Conservation (phyloP, 37 sponge, comb jelly and placozoan species). For the Mnemiopsis leidyi region DNA sequence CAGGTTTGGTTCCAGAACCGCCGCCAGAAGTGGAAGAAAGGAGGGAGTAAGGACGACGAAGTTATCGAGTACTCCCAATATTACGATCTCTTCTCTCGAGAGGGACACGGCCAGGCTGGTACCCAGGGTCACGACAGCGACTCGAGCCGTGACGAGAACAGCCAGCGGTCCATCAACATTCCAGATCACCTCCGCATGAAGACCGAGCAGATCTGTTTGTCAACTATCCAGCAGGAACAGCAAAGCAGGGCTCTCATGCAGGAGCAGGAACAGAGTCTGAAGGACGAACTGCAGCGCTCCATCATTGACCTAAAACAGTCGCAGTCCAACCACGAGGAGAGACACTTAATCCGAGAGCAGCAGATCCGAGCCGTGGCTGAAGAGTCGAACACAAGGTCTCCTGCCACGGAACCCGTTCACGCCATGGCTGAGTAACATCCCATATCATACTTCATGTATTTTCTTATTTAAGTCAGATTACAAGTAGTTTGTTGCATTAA, state of each 20-base stretch:
- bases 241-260: not conserved
- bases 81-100: conserved; percentile 63
- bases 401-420: not conserved
- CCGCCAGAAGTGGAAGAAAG: conserved; percentile 59
- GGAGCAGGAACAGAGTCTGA: conserved; percentile 33
- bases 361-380: conserved; percentile 39
- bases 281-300: conserved; percentile 36
- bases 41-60: conserved; percentile 49
- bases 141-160: not conserved
- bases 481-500: not conserved
- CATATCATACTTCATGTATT: not conserved
- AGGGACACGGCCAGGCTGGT: not conserved
- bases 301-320: conserved; percentile 55
- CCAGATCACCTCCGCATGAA: conserved; percentile 59
- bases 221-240: not conserved
- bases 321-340: not conserved
- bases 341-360: conserved; percentile 44
- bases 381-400: conserved; percentile 16
- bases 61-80: conserved; percentile 46
- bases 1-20: conserved; percentile 66
- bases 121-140: not conserved
- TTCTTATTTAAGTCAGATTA: not conserved
- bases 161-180: not conserved
- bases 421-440: conserved; percentile 6
- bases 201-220: conserved; percentile 21